Evolutionary conservation across 1,140 invertebrate species (phyloP), one percentile per base, ranked within the genome.

Genomic region (Acromyrmex echinatior): DNA sequence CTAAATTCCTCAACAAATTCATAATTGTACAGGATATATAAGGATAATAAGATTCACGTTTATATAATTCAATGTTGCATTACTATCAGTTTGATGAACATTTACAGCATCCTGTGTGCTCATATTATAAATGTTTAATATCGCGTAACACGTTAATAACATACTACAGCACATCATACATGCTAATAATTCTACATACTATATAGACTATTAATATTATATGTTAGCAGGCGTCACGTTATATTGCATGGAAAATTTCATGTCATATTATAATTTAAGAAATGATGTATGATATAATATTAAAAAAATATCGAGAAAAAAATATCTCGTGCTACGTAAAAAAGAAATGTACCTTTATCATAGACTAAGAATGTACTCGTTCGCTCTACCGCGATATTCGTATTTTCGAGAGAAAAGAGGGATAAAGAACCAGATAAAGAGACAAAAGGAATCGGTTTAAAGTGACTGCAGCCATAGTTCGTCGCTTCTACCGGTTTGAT

Each of bases 361-460:
- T 71, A 71, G 35, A 49, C 21, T 49, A 35, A 71, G 65, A 25
- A 70, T 70, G 12, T 21, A 81, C 58, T 58, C 49, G 21, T 56
- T 58, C 78, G 28, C 49, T 66, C 53, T 28, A 31, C 49, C n/a
- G 7, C 14, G 49, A 28, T 16, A 80, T 80, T 80, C 63, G 63
- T 66, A 25, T 31, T 71, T 81, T 81, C n/a, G 79, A 71, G 31
- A 71, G 65, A 81, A 80, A 51, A 81, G 66, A 16, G 14, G 77
- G 25, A 70, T 66, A 77, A 80, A 78, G 71, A 66, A 63, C 31
- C 14, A 45, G 60, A 45, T 39, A 76, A 82, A 80, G 79, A 60
- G 70, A 65, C 77, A 79, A 68, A 86, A 78, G 73, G n/a, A 56
- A 74, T 56, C 51, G 31, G 63, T 68, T 66, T 80, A 78, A 78